phyloP scores from a whole-genome alignment of 1,140 invertebrate species.

The Brachionus koreanus region DNA sequence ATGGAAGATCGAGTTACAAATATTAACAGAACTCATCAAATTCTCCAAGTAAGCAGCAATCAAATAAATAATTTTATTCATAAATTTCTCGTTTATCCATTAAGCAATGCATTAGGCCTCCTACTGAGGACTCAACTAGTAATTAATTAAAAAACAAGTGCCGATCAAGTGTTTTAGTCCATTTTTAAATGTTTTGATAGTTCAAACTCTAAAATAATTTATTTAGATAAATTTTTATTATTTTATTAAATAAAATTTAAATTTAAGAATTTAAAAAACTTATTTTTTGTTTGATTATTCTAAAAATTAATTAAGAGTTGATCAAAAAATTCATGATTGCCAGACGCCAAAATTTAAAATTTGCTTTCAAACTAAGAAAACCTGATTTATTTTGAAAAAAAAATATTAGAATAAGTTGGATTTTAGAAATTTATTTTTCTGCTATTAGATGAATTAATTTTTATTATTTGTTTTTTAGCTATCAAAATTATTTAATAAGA shows the following conservation, averaged over 20 bases:
- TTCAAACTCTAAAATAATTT: neutral
- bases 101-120: slow-evolving; percentile 12
- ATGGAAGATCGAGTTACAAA: slow-evolving; percentile 42
- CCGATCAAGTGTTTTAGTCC: neutral
- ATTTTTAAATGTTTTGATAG: neutral
- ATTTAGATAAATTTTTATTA: neutral
- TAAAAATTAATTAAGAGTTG: neutral
- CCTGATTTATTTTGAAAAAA: too few relatives aligned
- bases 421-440: too few relatives aligned
- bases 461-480: too few relatives aligned
- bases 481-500: too few relatives aligned
- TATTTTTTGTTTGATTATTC: neutral
- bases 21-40: slow-evolving; percentile 42
- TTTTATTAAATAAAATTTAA: neutral
- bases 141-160: neutral
- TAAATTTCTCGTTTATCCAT: neutral
- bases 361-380: too few relatives aligned
- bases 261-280: too few relatives aligned
- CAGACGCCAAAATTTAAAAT: too few relatives aligned
- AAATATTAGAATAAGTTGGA: too few relatives aligned
- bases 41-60: slow-evolving; percentile 4
- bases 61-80: neutral
- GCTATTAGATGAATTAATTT: too few relatives aligned
- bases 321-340: too few relatives aligned
- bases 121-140: neutral